Evolutionary conservation across 2,797 vertebrate species (phyloP).

Genomic region (Darevskia mixta): DNA sequence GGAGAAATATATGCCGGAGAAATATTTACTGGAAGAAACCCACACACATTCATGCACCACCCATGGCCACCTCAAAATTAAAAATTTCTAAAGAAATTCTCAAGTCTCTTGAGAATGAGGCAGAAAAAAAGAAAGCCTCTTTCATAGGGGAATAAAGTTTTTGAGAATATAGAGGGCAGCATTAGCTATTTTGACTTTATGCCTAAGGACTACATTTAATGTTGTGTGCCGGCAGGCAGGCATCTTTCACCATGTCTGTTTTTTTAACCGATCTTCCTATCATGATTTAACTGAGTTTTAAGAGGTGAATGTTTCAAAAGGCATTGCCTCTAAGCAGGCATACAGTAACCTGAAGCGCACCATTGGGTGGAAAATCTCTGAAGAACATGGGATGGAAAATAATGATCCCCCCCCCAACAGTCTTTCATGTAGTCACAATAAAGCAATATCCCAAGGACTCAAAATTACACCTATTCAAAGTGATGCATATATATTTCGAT

Average conservation of each 20-base stretch:
- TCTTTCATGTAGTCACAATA: conserved; percentile 8
- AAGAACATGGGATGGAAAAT: conserved; percentile 4
- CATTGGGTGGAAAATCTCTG: conserved; percentile 9
- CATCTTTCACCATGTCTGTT: neutral
- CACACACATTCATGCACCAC: too few species aligned
- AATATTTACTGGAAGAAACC: too few species aligned
- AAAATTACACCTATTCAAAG: neutral
- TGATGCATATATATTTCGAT: conserved; percentile 21
- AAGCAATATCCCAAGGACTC: conserved; percentile 18
- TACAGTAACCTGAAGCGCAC: conserved; percentile 34
- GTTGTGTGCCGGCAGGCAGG: too few species aligned
- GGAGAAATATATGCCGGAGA: too few species aligned
- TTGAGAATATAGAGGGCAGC: too few species aligned
- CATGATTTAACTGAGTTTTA: neutral
- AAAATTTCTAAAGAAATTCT: too few species aligned
- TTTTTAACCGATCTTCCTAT: neutral
- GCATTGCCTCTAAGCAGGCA: neutral
- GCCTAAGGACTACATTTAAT: too few species aligned
- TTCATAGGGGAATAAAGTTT: too few species aligned
- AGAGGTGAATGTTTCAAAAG: conserved; percentile 2
- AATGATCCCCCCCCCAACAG: neutral
- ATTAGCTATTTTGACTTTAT: neutral
- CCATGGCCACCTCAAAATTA: too few species aligned
- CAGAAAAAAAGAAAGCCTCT: too few species aligned
- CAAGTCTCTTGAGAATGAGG: too few species aligned